Base-by-base conservation (phyloP, 2,888 invertebrate genomes). In the Drosophila multiciliata region DNA sequence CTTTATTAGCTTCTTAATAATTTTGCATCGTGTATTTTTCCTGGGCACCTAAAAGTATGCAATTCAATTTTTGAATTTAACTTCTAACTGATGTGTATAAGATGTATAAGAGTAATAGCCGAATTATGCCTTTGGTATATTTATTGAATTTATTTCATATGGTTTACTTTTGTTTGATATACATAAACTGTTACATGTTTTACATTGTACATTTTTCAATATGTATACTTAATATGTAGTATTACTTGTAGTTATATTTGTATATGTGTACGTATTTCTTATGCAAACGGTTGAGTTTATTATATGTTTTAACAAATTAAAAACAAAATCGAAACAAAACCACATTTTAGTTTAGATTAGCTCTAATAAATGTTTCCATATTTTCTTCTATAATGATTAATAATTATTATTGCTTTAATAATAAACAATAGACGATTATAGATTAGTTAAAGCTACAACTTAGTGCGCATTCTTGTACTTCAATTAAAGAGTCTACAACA, bases 201-300 rank as follows among this genome's bases (percentile, higher is more conserved):
- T 87, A 90, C 84, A 89, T 87, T 90, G 89, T 87, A 87, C 87
- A 87, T 82, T 88, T 73, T 55, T 80, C 58, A 88, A 86, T 88
- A 80, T 83, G 75, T 73, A 59, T 83, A 78, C 78, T 80, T 86
- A 88, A 73, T 75, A 60, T 62, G 64, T 75, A 79, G 59, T 77
- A 73, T 88, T 82, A 86, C 72, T 70, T 78, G 59, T 78, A 88
- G 73, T 80, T 88, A 72, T 78, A 73, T 75, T 64, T 79, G 78
- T 78, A 73, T 79, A 76, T 77, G 66, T 73, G 75, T 81, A 73
- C 61, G 66, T 77, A 70, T 70, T 74, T 59, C 61, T 74, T 77
- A 78, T 76, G 61, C 64, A 71, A 82, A 74, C 68, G 84, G 75
- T 87, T 82, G 82, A 50, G 73, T 70, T 83, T 70, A 68, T 71